A percentile compares a stretch with the other conserved stretches of the same genome.
Evolutionary conservation across 30 jellyfish, hydroid and myxozoan genomes (phyloP).

Genomic region (Calvadosia cruxmelitensis): DNA sequence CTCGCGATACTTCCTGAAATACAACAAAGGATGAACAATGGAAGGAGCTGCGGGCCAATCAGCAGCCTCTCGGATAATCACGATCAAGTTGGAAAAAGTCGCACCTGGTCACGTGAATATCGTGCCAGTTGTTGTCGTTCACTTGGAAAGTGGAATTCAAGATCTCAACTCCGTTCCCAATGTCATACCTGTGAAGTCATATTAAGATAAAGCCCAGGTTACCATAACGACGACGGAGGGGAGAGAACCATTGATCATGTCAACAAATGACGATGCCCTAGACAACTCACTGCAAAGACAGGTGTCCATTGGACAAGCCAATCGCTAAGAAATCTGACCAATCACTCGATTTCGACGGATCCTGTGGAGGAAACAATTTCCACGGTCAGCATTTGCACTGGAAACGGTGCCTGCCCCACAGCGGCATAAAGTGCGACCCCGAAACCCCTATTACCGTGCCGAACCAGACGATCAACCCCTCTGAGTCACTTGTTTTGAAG

Average conservation of each 20-base stretch:
- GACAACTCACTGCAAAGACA: not conserved
- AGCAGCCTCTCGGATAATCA: too few species aligned
- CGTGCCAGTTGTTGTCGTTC: conserved; percentile 40
- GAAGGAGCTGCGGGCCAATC: not conserved
- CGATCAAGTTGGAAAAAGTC: too few species aligned
- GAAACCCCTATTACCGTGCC: too few species aligned
- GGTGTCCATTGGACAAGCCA: not conserved
- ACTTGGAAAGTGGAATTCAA: conserved; percentile 16
- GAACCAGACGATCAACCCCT: conserved; percentile 39
- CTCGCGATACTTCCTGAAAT: conserved; percentile 10
- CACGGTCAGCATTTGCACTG: too few species aligned
- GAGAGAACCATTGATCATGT: too few species aligned
- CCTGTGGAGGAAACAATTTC: too few species aligned
- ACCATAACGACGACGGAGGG: not conserved
- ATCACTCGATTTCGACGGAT: not conserved
- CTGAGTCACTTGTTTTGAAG: conserved; percentile 15
- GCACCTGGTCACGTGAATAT: conserved; percentile 16
- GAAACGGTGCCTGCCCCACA: too few species aligned
- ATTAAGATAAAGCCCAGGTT: not conserved
- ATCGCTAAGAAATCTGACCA: not conserved
- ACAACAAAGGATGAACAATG: too few species aligned
- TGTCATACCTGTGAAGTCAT: conserved; percentile 16
- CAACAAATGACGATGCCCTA: too few species aligned
- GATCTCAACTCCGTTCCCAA: conserved; percentile 37
- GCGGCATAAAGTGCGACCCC: too few species aligned